phyloP scores from a whole-genome alignment of 2,888 invertebrate genomes.

The Andricus quercusramuli region DNA sequence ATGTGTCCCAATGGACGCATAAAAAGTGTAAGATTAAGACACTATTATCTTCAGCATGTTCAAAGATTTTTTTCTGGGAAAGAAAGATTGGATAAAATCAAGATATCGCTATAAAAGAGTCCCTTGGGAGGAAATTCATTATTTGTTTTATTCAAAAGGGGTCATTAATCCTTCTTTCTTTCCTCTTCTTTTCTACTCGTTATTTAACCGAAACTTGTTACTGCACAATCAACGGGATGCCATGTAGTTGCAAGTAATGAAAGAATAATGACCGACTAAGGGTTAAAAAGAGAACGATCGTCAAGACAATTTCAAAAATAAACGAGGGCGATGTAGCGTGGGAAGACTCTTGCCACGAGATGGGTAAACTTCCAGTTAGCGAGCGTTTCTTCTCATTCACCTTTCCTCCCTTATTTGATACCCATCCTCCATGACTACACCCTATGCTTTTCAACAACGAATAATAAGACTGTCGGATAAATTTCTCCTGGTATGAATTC shows the following conservation, averaged over 20 bases:
- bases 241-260: slow-evolving; percentile 48
- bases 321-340: slow-evolving; percentile 52
- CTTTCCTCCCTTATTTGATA: slow-evolving; percentile 19
- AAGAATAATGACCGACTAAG: slow-evolving; percentile 53
- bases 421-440: neutral
- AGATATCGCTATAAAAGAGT: neutral
- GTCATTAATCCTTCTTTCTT: neutral
- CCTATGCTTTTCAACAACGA: neutral
- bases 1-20: too few species aligned
- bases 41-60: too few species aligned
- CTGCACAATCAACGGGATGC: slow-evolving; percentile 13
- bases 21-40: too few species aligned
- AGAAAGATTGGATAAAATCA: too few species aligned
- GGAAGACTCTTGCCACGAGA: slow-evolving; percentile 50
- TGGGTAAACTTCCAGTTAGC: slow-evolving; percentile 50
- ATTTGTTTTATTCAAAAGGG: neutral
- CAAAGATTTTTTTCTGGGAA: too few species aligned
- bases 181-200: slow-evolving; percentile 2
- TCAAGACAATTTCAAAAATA: slow-evolving; percentile 34
- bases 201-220: slow-evolving; percentile 17
- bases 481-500: neutral
- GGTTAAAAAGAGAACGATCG: slow-evolving; percentile 39
- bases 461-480: neutral
- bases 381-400: slow-evolving; percentile 44
- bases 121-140: neutral